Conservation (phyloP, 2,797 vertebrate species). For the Setipinna tenuifilis region DNA sequence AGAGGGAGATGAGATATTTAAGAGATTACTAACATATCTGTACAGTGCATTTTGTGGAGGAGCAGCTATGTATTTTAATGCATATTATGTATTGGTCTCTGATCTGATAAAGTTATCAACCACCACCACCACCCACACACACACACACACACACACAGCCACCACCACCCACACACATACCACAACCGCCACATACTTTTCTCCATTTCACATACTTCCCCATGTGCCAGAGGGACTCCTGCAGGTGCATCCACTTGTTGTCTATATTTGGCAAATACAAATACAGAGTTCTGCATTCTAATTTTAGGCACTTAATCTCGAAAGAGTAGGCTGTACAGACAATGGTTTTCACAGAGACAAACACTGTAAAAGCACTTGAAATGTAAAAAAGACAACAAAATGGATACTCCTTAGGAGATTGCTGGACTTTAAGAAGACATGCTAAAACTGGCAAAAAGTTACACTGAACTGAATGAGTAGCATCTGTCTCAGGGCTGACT, state of each 20-base stretch:
- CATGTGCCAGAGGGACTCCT: neutral
- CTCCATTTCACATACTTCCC: neutral
- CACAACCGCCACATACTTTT: neutral
- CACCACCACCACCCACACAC: too few relatives aligned
- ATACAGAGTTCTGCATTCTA: neutral
- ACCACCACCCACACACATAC: too few relatives aligned
- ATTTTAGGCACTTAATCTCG: neutral
- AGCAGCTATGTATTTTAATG: too few relatives aligned
- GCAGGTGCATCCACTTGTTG: constrained; percentile 3
- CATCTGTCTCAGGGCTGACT: neutral
- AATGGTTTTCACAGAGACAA: neutral
- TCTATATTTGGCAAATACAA: constrained; percentile 13
- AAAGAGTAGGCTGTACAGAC: neutral
- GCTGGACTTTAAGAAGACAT: neutral
- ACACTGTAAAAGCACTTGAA: neutral
- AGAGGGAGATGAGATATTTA: neutral
- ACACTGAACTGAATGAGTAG: neutral
- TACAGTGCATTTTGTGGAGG: too few relatives aligned
- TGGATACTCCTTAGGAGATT: neutral
- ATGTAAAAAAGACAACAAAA: neutral
- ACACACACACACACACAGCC: too few relatives aligned
- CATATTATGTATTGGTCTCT: neutral
- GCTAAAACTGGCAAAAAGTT: neutral
- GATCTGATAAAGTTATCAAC: neutral
- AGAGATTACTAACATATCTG: too few relatives aligned